Evolutionary conservation across 2,888 invertebrate species (phyloP), one percentile per base, ranked within the genome.

Genomic region (Campopleginae sp.): DNA sequence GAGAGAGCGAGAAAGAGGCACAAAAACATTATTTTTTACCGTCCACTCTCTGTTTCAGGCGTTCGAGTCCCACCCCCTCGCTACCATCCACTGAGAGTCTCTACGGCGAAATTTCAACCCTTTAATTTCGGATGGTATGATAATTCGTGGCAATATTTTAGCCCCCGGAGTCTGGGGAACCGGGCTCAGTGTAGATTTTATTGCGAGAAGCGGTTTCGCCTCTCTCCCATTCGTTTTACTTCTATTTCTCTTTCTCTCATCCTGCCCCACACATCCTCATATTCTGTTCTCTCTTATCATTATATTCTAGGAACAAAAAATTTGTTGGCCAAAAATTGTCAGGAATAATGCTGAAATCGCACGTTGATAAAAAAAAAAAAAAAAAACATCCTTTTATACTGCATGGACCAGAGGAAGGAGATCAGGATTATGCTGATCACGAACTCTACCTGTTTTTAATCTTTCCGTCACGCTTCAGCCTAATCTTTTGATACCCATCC

Each of bases 121-220:
- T 92, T 92, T 92, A 91, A 92, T 92, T 92, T 92, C 91, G 91
- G 91, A 92, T 90, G 90, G 90, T 92, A 92, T 92, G 92, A 92
- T 92, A 92, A 92, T 92, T 92, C 92, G 91, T 80, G 91, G 91
- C 92, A 90, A 92, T 92, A 92, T 91, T 92, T 92, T 90, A 92
- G 88, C 72, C 74, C 66, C 23, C 79, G 44, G 76, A 80, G 85
- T 80, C 85, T 80, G 90, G 89, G 89, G 89, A 81, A 87, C 89
- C 89, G 88, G 91, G 90, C 91, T 91, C 91, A 91, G 90, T 90
- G 91, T 89, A 90, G 90, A 89, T 91, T 91, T 91, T 90, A 90
- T 90, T 90, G 90, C 86, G 74, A 84, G 82, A 86, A 81, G 31
- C 68, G 77, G 48, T 83, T 74, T 80, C 63, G 72, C 65, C 66